These are phyloP conservation scores for Lydus trimaculatus DNA, from an alignment of 2,888 invertebrate genomes.

Conservation along the genomic window DNA sequence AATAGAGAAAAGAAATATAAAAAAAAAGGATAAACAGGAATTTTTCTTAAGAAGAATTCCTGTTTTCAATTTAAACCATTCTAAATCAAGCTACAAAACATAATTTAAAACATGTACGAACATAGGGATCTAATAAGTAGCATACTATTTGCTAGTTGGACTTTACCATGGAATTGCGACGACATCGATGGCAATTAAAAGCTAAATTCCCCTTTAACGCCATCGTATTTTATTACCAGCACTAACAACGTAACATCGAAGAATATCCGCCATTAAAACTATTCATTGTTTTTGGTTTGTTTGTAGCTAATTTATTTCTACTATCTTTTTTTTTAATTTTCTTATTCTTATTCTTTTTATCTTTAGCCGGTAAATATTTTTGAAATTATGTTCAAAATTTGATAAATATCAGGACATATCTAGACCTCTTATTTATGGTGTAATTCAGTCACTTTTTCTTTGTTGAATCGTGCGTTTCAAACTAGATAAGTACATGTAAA, in stretches of 20 bases:
- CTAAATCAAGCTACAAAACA: slow-evolving; percentile 25
- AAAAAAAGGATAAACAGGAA: background rate
- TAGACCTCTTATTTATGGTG: background rate
- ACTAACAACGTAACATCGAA: slow-evolving; percentile 6
- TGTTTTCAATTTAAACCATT: slow-evolving; percentile 20
- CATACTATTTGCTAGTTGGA: slow-evolving; percentile 20
- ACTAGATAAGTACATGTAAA: background rate
- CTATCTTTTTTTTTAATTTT: background rate
- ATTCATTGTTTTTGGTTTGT: slow-evolving; percentile 4
- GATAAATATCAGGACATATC: slow-evolving; percentile 9
- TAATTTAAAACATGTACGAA: slow-evolving; percentile 21
- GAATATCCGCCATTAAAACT: slow-evolving; percentile 13
- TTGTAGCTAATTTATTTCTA: slow-evolving; percentile 1
- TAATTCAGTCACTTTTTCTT: slow-evolving; percentile 13
- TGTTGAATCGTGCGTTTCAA: slow-evolving; percentile 12
- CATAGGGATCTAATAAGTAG: slow-evolving; percentile 22
- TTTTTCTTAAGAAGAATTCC: slow-evolving; percentile 31
- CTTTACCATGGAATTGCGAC: slow-evolving; percentile 19
- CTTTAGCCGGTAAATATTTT: too few relatives aligned
- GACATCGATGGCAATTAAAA: slow-evolving; percentile 28
- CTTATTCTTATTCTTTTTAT: background rate
- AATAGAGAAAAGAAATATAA: too few relatives aligned
- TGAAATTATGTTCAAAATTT: background rate
- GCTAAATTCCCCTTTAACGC: slow-evolving; percentile 26
- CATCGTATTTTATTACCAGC: slow-evolving; percentile 17